phyloP scores from a whole-genome alignment of 2,888 invertebrate genomes.

The Hemaris fuciformis region DNA sequence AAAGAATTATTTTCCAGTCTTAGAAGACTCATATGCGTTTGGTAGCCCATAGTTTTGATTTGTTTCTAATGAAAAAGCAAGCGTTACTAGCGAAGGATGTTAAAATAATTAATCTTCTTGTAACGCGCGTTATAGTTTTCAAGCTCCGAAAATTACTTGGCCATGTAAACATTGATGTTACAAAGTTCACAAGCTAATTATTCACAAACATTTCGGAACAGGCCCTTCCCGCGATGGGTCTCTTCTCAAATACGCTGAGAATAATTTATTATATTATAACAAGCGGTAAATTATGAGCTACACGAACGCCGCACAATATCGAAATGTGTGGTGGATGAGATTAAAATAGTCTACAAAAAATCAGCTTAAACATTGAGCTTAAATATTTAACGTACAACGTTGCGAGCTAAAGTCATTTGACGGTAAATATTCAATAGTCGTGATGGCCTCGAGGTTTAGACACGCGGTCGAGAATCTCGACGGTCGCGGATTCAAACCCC shows the following conservation, averaged over 20 bases:
- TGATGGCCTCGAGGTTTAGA: too few relatives aligned
- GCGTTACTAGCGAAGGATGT: background rate
- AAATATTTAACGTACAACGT: background rate
- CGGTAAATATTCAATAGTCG: background rate
- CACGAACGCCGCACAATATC: background rate
- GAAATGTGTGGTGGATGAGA: background rate
- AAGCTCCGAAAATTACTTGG: constrained; percentile 12
- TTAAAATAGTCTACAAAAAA: background rate
- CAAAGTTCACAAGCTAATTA: constrained; percentile 21
- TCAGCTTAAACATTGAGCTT: background rate
- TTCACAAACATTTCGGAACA: constrained; percentile 23
- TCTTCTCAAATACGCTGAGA: background rate
- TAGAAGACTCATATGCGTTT: too few relatives aligned
- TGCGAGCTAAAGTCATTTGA: background rate
- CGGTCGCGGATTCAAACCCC: too few relatives aligned
- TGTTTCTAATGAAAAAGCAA: background rate
- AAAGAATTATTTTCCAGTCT: too few relatives aligned
- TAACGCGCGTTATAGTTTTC: constrained; percentile 36
- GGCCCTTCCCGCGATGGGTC: constrained; percentile 15
- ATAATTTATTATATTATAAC: constrained; percentile 10
- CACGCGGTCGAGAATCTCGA: too few relatives aligned
- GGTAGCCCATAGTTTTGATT: background rate
- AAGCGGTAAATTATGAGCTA: constrained; percentile 1
- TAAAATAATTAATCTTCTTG: background rate
- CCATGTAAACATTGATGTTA: constrained; percentile 22